Evolutionary conservation across 2,113 vertebrate species (phyloP).

Genomic region (Australoheros scitulus): DNA sequence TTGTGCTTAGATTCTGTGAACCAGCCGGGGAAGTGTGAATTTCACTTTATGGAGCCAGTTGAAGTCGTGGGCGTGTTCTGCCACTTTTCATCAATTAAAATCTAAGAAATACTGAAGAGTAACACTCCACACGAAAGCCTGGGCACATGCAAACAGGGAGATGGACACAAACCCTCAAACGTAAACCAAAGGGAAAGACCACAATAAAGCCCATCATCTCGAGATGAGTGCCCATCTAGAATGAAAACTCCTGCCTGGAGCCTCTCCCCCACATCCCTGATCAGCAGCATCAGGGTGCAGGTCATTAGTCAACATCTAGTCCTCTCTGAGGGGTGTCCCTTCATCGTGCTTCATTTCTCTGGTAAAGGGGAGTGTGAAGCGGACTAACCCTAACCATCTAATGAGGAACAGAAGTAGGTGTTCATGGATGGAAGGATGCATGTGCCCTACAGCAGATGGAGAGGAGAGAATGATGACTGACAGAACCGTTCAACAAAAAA

Average conservation of each 20-base stretch:
- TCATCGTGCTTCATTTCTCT: conserved; percentile 30
- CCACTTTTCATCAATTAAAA: neutral
- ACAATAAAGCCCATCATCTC: conserved; percentile 11
- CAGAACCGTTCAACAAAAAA: conserved; percentile 24
- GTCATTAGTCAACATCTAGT: conserved; percentile 49
- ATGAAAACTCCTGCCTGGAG: neutral
- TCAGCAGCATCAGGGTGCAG: conserved; percentile 24
- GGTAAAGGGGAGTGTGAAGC: neutral
- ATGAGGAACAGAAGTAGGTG: conserved; percentile 28
- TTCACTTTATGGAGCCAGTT: neutral
- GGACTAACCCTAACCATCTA: conserved; percentile 20
- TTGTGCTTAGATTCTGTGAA: neutral
- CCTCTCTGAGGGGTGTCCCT: conserved; percentile 19
- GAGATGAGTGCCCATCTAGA: conserved; percentile 17
- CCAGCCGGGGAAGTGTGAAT: neutral
- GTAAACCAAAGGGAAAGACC: neutral
- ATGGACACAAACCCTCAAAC: neutral
- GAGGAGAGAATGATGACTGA: neutral
- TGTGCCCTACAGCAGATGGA: conserved; percentile 18
- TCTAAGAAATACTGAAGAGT: neutral
- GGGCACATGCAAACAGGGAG: neutral
- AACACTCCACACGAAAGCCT: neutral
- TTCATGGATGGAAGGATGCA: conserved; percentile 16
- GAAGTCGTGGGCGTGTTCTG: neutral
- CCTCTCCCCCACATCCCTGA: conserved; percentile 18